These are phyloP conservation scores for Drosophila erecta DNA, from an alignment of 1,140 invertebrate genomes.

Conservation along the genomic window DNA sequence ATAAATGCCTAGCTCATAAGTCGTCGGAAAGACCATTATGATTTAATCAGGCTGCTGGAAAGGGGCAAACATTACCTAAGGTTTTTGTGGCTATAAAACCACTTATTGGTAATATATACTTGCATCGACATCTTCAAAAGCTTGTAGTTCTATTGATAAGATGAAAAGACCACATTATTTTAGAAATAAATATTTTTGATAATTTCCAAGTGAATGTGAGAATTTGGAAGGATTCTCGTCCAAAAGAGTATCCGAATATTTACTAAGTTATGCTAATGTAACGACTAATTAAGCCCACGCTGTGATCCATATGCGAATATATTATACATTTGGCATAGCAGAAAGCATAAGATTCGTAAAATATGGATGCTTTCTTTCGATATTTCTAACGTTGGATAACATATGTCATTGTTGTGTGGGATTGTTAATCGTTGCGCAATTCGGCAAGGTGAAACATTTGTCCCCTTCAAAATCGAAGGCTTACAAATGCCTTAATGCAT, in stretches of 20 bases:
- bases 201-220: neutral
- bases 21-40: slow-evolving; percentile 15
- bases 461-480: slow-evolving; percentile 14
- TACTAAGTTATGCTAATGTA: neutral
- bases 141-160: no score
- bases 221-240: neutral
- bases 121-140: neutral
- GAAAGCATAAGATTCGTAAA: slow-evolving; percentile 32
- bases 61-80: neutral
- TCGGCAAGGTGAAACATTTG: slow-evolving; percentile 40
- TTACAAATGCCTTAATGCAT: no score
- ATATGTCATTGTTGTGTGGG: slow-evolving; percentile 30
- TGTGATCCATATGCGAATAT: slow-evolving; percentile 38
- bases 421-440: slow-evolving; percentile 65
- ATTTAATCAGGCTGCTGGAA: slow-evolving; percentile 15
- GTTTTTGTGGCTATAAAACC: neutral
- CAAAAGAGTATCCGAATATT: slow-evolving; percentile 12
- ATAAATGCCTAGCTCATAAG: slow-evolving; percentile 24
- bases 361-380: slow-evolving; percentile 60
- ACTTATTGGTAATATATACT: neutral
- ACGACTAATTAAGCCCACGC: slow-evolving; percentile 26
- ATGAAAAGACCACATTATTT: neutral
- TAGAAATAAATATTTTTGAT: neutral
- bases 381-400: slow-evolving; percentile 55
- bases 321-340: slow-evolving; percentile 49